These are phyloP conservation scores for Erpetoichthys calabaricus DNA, from an alignment of 2,797 vertebrate genomes.

Conservation along the genomic window DNA sequence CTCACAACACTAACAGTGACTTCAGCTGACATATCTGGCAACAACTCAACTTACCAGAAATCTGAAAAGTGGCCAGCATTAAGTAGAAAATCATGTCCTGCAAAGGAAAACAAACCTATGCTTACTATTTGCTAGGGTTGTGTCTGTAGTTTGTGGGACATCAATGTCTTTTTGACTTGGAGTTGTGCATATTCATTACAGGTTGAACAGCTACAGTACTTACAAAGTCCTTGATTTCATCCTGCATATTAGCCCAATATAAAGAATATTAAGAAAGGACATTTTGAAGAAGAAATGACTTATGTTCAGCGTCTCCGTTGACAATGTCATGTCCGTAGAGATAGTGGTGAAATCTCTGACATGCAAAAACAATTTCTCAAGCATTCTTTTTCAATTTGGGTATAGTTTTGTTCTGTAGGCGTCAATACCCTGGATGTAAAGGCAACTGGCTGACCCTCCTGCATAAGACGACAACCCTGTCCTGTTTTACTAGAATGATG, in stretches of 20 bases:
- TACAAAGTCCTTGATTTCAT: not conserved
- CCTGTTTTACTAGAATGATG: not conserved
- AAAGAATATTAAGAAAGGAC: too few relatives aligned
- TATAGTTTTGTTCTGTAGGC: too few relatives aligned
- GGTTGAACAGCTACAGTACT: not conserved
- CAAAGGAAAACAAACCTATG: conserved; percentile 1
- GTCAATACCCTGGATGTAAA: too few relatives aligned
- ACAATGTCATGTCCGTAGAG: too few relatives aligned
- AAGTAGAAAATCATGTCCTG: not conserved
- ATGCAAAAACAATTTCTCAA: too few relatives aligned
- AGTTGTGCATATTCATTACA: conserved; percentile 6
- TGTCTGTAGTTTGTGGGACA: not conserved
- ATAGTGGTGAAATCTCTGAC: too few relatives aligned
- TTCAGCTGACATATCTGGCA: not conserved
- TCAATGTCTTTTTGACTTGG: conserved; percentile 3
- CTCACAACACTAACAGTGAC: not conserved
- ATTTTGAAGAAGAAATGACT: too few relatives aligned
- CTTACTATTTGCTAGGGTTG: conserved; percentile 4
- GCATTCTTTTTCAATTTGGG: too few relatives aligned
- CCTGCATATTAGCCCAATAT: not conserved
- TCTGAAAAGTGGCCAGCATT: not conserved
- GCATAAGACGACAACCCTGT: too few relatives aligned
- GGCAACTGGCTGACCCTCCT: too few relatives aligned
- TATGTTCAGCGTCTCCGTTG: too few relatives aligned
- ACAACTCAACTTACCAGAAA: not conserved